These are phyloP conservation scores for Eonycteris spelaea DNA, from an alignment of 2,113 vertebrate genomes.

Conservation along the genomic window DNA sequence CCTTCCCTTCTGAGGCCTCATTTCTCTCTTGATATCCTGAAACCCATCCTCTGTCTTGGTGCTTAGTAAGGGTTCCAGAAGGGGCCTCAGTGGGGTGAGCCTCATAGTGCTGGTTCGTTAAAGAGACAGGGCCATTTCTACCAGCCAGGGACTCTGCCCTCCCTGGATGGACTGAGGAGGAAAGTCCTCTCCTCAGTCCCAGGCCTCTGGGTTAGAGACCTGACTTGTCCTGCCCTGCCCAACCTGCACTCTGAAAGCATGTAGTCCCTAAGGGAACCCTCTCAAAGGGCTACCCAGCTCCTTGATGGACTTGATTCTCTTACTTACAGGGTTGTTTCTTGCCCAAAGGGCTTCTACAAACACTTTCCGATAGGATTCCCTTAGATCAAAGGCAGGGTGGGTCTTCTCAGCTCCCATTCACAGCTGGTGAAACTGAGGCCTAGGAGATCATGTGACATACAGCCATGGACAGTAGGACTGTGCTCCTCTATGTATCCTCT, in stretches of 20 bases:
- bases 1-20: background rate
- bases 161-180: background rate
- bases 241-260: background rate
- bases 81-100: too few species aligned
- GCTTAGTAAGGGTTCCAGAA: background rate
- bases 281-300: background rate
- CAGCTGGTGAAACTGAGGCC: background rate
- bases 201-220: background rate
- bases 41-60: background rate
- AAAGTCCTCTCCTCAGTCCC: too few species aligned
- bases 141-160: background rate
- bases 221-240: background rate
- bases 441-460: background rate
- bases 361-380: background rate
- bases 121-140: background rate
- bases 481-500: too few species aligned
- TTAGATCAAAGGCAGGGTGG: background rate
- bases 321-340: background rate
- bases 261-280: background rate
- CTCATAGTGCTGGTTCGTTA: background rate
- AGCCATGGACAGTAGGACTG: background rate
- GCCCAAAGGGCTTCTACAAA: background rate
- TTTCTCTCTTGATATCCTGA: background rate
- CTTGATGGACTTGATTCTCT: background rate
- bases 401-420: background rate